Evolutionary conservation across 2,113 vertebrate species (phyloP).

Genomic region (Podarcis muralis): DNA sequence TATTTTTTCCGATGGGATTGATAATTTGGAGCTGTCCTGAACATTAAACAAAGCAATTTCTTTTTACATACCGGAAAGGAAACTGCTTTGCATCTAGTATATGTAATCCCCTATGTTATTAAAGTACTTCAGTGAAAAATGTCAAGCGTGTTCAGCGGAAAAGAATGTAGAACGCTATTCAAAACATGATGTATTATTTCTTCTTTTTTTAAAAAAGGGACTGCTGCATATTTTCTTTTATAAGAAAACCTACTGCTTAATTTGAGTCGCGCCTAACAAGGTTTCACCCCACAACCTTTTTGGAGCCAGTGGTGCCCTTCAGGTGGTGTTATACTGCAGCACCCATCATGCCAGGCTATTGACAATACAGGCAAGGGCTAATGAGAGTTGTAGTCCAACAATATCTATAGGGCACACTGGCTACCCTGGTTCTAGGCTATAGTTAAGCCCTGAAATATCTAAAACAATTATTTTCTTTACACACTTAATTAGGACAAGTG

Average conservation of each 20-base stretch:
- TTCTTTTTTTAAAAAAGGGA: slow-evolving; percentile 35
- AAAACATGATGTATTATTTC: slow-evolving; percentile 19
- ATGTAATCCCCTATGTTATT: slow-evolving; percentile 45
- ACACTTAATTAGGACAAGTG: not conserved
- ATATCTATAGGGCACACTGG: no score
- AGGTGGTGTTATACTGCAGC: no score
- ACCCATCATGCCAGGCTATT: no score
- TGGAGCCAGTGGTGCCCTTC: not conserved
- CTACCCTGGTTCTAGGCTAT: no score
- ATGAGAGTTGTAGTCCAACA: no score
- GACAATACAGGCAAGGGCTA: no score
- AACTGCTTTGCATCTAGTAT: slow-evolving; percentile 25
- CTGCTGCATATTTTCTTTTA: slow-evolving; percentile 25
- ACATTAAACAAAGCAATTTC: slow-evolving; percentile 41
- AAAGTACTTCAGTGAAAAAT: slow-evolving; percentile 41
- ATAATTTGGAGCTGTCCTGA: slow-evolving; percentile 7
- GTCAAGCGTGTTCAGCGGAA: slow-evolving; percentile 7
- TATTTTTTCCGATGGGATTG: slow-evolving; percentile 36
- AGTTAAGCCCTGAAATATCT: not conserved
- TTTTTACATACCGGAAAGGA: slow-evolving; percentile 38
- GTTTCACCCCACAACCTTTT: not conserved
- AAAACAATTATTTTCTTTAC: not conserved
- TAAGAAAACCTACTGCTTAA: not conserved
- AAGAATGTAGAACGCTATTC: slow-evolving; percentile 26
- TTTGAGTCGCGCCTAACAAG: not conserved